Conservation (phyloP, 2,888 invertebrate genomes). For the Galeruca laticollis region DNA sequence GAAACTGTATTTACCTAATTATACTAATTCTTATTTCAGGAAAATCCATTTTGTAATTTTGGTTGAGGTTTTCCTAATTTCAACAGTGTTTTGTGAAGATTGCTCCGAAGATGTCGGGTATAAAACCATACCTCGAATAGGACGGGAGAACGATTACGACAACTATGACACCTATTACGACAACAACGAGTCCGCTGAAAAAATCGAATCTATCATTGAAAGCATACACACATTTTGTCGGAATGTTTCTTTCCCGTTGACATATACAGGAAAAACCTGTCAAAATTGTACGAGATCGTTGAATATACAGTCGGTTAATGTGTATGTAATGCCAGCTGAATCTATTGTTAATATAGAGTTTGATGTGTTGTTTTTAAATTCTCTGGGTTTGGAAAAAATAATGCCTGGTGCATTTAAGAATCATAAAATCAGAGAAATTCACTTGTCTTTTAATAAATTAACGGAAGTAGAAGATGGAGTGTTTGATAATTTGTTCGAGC, state of each 20-base stretch:
- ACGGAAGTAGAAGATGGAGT: constrained; percentile 5
- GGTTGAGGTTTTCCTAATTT: no score
- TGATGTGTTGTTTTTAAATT: constrained; percentile 1
- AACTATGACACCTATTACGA: neutral
- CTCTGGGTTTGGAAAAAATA: neutral
- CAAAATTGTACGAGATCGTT: neutral
- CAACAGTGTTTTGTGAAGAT: no score
- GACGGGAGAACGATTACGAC: neutral
- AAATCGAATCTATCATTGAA: neutral
- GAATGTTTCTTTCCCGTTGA: neutral
- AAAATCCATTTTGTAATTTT: no score
- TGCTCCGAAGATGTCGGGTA: no score
- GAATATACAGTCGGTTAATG: neutral
- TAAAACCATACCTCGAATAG: no score
- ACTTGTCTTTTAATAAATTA: constrained; percentile 38
- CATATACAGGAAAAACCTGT: neutral
- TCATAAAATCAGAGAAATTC: constrained; percentile 60
- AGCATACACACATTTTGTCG: neutral
- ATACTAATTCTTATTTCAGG: no score
- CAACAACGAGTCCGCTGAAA: neutral
- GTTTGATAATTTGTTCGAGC: constrained; percentile 3
- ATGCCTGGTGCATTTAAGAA: constrained; percentile 8
- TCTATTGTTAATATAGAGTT: neutral
- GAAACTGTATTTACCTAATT: no score
- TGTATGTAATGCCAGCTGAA: neutral